phyloP scores from a whole-genome alignment of 2,113 vertebrate genomes.

The Lagenorhynchus albirostris region DNA sequence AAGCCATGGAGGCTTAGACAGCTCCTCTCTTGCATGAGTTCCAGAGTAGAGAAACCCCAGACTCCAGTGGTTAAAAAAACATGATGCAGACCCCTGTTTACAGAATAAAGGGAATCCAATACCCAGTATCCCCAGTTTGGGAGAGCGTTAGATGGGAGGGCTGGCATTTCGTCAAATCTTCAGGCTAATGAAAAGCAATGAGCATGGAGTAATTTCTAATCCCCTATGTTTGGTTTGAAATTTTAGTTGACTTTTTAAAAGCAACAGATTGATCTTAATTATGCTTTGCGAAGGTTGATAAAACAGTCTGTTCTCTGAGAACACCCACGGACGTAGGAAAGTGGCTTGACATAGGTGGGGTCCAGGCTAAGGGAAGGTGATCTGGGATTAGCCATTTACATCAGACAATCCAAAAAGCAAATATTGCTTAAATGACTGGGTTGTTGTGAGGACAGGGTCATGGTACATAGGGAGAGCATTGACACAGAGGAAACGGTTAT shows the following conservation, averaged over 20 bases:
- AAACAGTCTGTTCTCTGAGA: not conserved
- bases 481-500: not conserved
- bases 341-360: not conserved
- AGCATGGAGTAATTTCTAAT: not conserved
- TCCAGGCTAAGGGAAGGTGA: not conserved
- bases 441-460: not conserved
- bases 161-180: not conserved
- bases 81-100: not conserved
- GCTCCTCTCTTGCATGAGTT: not conserved
- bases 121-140: not conserved
- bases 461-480: not conserved
- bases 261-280: not conserved
- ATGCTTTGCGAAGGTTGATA: not conserved
- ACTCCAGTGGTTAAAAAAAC: not conserved
- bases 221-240: not conserved
- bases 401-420: not conserved
- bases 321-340: not conserved
- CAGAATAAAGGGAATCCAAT: not conserved
- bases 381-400: not conserved
- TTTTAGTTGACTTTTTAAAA: not conserved
- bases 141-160: not conserved
- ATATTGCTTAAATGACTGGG: not conserved
- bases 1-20: not conserved
- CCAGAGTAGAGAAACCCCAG: not conserved
- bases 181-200: constrained; percentile 28